Evolutionary conservation across 2,797 vertebrate genomes (phyloP).

Genomic region (Rachycentron canadum): DNA sequence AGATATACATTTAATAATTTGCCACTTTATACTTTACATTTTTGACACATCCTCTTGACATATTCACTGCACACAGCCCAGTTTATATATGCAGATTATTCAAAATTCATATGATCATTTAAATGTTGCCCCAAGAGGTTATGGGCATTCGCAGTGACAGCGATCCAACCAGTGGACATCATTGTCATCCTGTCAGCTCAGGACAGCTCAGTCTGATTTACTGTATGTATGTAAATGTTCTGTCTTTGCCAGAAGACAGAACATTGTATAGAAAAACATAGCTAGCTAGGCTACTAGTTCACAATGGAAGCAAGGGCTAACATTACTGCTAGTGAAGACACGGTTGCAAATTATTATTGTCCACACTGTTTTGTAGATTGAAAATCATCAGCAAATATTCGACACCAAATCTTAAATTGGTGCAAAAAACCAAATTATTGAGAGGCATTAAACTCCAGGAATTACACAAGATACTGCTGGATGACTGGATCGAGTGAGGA

Average conservation of each 20-base stretch:
- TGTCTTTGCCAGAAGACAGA: not conserved
- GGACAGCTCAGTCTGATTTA: conserved; percentile 26
- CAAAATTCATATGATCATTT: conserved; percentile 30
- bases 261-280: too few relatives aligned
- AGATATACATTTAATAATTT: not conserved
- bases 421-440: too few relatives aligned
- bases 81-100: conserved; percentile 19
- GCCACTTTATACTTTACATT: not conserved
- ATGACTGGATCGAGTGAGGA: too few relatives aligned
- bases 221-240: conserved; percentile 2
- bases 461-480: too few relatives aligned
- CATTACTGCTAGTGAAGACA: too few relatives aligned
- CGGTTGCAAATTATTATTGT: too few relatives aligned
- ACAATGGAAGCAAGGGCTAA: too few relatives aligned
- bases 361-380: too few relatives aligned
- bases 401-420: too few relatives aligned
- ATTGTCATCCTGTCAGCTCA: conserved; percentile 29
- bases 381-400: too few relatives aligned
- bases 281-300: too few relatives aligned
- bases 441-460: too few relatives aligned
- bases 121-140: conserved; percentile 19
- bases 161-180: conserved; percentile 15
- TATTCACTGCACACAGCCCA: not conserved
- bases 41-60: not conserved
- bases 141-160: not conserved